Conservation (phyloP, 2,797 vertebrate genomes). For the Platalea minor region DNA sequence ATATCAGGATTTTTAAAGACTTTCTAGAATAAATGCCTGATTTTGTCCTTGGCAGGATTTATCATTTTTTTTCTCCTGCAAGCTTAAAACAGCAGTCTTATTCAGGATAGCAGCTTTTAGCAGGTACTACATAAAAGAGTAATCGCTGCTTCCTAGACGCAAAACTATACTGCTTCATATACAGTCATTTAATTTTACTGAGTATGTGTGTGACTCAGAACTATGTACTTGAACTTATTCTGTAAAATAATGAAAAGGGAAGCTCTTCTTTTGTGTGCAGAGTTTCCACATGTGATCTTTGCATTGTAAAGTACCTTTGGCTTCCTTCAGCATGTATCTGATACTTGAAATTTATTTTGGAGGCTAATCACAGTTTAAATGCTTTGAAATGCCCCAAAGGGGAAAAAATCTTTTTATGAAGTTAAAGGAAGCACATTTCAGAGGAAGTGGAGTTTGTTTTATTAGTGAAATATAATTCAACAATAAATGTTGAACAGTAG, state of each 20-base stretch:
- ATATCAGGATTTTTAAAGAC: not conserved
- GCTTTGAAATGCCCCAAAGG: not conserved
- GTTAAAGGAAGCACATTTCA: constrained; percentile 20
- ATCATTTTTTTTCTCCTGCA: not conserved
- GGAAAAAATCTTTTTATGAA: not conserved
- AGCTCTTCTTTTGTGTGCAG: not conserved
- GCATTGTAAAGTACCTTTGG: not conserved
- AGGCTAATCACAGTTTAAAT: constrained; percentile 25
- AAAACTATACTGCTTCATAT: not conserved
- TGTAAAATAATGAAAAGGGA: not conserved
- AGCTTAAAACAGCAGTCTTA: not conserved
- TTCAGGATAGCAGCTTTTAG: not conserved
- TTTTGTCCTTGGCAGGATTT: not conserved
- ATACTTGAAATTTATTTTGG: not conserved
- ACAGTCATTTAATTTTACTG: constrained; percentile 20
- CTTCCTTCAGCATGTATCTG: not conserved
- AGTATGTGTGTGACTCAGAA: not conserved
- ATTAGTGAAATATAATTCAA: constrained; percentile 37
- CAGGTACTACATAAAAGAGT: not conserved
- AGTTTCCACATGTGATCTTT: not conserved
- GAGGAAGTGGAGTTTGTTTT: constrained; percentile 14
- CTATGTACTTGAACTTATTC: not conserved
- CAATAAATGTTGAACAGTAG: not conserved
- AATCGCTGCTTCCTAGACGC: not conserved
- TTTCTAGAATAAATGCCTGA: not conserved